Evolutionary conservation across 2,113 vertebrate genomes (phyloP).

Genomic region (Cochlearius cochlearius): DNA sequence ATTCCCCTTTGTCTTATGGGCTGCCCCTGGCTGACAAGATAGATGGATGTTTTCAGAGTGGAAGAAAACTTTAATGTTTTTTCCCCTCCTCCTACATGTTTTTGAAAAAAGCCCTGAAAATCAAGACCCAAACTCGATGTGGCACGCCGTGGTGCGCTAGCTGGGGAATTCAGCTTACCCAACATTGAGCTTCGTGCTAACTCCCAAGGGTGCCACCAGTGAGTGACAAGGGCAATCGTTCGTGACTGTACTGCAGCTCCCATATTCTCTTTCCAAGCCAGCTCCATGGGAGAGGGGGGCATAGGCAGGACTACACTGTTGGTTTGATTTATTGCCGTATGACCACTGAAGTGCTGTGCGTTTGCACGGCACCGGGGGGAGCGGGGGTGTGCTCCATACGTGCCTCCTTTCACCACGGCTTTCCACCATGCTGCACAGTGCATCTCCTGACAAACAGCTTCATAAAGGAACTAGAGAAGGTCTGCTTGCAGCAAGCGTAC

Average conservation of each 20-base stretch:
- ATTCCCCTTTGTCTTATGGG: not conserved
- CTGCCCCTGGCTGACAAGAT: not conserved
- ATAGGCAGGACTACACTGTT: not conserved
- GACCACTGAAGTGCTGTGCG: accelerated
- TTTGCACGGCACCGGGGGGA: accelerated
- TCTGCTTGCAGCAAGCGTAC: accelerated
- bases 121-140: not conserved
- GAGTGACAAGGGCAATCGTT: not conserved
- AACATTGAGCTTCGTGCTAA: not conserved
- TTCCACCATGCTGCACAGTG: not conserved
- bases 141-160: not conserved
- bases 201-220: not conserved
- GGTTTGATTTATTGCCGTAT: not conserved
- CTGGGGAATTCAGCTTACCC: not conserved
- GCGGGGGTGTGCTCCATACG: accelerated
- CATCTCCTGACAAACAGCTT: not conserved
- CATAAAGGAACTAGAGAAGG: not conserved
- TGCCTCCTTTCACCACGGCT: not conserved
- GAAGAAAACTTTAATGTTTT: not conserved
- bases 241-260: not conserved
- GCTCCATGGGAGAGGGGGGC: accelerated
- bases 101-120: not conserved
- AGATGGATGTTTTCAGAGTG: not conserved
- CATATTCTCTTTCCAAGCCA: not conserved
- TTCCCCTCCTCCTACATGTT: not conserved